Percentiles rank a stretch among this genome's conserved stretches.
Evolutionary conservation across 2,888 invertebrate species (phyloP).

Genomic region (Patella pellucida): DNA sequence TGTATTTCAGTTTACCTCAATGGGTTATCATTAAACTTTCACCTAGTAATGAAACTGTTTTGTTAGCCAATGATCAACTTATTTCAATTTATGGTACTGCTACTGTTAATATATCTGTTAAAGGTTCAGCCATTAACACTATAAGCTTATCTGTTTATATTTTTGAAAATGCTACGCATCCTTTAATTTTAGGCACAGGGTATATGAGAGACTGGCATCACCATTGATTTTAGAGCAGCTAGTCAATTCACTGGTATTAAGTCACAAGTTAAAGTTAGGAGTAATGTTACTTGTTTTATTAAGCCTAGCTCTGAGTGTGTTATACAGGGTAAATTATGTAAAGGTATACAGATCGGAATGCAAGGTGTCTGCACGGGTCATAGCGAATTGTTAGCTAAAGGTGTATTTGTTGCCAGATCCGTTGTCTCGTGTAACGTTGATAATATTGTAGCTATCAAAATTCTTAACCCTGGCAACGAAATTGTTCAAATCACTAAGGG

Average conservation of each 20-base stretch:
- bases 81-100: not conserved
- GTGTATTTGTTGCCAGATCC: not conserved
- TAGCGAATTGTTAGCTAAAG: not conserved
- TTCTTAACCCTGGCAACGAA: not conserved
- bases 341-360: not conserved
- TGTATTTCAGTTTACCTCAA: not conserved
- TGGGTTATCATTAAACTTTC: not conserved
- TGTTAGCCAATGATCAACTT: not conserved
- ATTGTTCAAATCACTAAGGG: not conserved
- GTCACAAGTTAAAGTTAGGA: not conserved
- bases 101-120: not conserved
- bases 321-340: not conserved
- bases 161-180: not conserved
- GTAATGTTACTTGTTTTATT: not conserved
- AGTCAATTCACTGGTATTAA: not conserved
- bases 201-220: not conserved
- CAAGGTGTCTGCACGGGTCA: not conserved
- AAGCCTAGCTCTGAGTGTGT: not conserved
- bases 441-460: not conserved
- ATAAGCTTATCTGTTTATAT: not conserved
- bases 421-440: not conserved
- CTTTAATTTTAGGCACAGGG: not conserved
- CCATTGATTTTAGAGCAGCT: not conserved
- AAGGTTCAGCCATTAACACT: not conserved
- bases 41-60: not conserved